Conservation (phyloP, 2,797 vertebrate species). For the Sciurus carolinensis region DNA sequence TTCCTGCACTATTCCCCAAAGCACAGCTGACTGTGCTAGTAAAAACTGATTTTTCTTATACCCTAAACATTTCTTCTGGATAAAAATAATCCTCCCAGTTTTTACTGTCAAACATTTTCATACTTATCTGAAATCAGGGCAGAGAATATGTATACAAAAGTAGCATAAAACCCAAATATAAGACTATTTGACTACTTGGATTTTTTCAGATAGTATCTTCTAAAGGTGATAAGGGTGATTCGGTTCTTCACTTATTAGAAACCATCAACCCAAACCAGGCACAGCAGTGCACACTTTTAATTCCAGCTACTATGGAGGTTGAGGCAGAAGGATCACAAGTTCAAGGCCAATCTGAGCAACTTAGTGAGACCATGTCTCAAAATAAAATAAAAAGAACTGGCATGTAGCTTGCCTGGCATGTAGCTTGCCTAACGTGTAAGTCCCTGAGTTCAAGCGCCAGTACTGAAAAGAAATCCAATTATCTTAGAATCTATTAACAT, state of each 20-base stretch:
- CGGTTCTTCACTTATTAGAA: background rate
- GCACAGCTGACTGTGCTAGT: background rate
- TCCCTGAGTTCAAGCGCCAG: background rate
- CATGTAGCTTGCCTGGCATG: background rate
- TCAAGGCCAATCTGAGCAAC: background rate
- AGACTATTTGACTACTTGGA: background rate
- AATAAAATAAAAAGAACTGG: background rate
- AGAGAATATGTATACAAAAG: slow-evolving; percentile 10
- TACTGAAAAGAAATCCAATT: background rate
- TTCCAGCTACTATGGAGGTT: background rate
- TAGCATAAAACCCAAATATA: slow-evolving; percentile 7
- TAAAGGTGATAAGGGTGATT: background rate
- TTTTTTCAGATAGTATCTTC: background rate
- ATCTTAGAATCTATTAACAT: slow-evolving; percentile 48
- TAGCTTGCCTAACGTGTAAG: background rate
- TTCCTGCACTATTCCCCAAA: slow-evolving; percentile 34
- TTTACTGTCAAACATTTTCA: slow-evolving; percentile 21
- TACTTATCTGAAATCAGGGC: slow-evolving; percentile 26
- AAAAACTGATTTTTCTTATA: background rate
- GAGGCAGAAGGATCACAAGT: background rate
- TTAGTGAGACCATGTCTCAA: background rate
- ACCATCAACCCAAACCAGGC: background rate
- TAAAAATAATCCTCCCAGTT: slow-evolving; percentile 6
- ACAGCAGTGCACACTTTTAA: background rate
- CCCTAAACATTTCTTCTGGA: slow-evolving; percentile 6